Percentiles rank a stretch among this genome's conserved stretches.
phyloP scores from a whole-genome alignment of 2,113 vertebrate species.

The Rutilus rutilus region DNA sequence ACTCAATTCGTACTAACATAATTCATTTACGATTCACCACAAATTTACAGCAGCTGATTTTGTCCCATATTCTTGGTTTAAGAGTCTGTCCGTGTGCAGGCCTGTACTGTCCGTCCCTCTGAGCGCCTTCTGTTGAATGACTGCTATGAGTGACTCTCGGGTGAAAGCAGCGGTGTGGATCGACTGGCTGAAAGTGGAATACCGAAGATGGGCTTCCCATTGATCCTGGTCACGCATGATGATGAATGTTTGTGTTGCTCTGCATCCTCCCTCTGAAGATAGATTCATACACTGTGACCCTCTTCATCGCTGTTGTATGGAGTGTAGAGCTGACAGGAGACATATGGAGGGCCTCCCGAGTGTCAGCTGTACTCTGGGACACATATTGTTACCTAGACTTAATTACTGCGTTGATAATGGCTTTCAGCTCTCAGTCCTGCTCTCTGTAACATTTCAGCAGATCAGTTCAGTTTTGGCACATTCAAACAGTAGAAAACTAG shows the following conservation, averaged over 20 bases:
- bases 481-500: neutral
- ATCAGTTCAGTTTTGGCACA: neutral
- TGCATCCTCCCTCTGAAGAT: constrained; percentile 50
- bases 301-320: constrained; percentile 24
- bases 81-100: neutral
- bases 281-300: constrained; percentile 50
- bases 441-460: neutral
- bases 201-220: constrained; percentile 49
- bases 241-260: constrained; percentile 56
- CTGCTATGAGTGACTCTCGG: constrained; percentile 33
- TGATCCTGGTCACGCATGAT: constrained; percentile 55
- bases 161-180: constrained; percentile 38
- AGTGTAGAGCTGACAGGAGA: constrained; percentile 6
- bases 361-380: constrained; percentile 13
- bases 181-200: constrained; percentile 51
- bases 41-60: neutral
- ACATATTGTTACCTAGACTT: constrained; percentile 36
- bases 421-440: neutral
- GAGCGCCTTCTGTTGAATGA: neutral
- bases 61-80: neutral
- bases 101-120: neutral
- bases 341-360: neutral
- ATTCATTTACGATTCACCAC: neutral
- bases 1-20: neutral
- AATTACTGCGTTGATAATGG: constrained; percentile 33